These are phyloP conservation scores for Oedothorax gibbosus DNA, from an alignment of 1,140 invertebrate genomes.

Conservation along the genomic window DNA sequence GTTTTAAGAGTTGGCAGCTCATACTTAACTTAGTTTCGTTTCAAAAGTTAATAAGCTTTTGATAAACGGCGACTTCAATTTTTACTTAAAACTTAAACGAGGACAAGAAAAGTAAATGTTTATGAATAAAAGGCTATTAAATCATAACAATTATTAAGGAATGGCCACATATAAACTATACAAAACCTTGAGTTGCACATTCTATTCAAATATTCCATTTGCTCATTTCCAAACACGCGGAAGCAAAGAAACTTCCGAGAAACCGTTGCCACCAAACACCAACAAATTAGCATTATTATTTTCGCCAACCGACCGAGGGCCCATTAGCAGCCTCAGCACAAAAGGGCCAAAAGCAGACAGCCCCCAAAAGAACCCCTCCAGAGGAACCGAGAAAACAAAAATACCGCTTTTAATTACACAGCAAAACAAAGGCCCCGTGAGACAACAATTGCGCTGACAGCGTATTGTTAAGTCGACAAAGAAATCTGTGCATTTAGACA, in stretches of 20 bases:
- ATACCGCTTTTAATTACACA: constrained; percentile 59
- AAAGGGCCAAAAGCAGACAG: background rate
- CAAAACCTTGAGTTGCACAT: too few species aligned
- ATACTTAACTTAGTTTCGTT: too few species aligned
- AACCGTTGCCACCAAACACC: background rate
- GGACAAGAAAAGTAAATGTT: too few species aligned
- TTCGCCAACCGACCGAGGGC: background rate
- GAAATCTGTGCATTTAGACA: constrained; percentile 44
- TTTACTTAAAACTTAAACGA: too few species aligned
- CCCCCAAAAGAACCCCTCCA: background rate
- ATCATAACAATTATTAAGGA: too few species aligned
- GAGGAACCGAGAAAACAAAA: constrained; percentile 42
- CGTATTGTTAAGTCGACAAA: constrained; percentile 56
- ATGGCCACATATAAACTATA: too few species aligned
- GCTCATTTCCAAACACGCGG: too few species aligned
- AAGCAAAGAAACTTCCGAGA: background rate
- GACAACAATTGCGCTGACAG: constrained; percentile 61
- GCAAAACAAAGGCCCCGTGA: constrained; percentile 54
- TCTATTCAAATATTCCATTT: too few species aligned
- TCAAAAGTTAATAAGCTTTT: too few species aligned
- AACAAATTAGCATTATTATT: background rate
- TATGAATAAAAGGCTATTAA: too few species aligned
- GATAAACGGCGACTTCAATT: too few species aligned
- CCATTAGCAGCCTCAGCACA: constrained; percentile 21
- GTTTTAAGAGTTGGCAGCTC: too few species aligned